Evolutionary conservation across 2,888 invertebrate genomes (phyloP), one percentile per base, ranked within the genome.

Genomic region (Hartigia nigra): DNA sequence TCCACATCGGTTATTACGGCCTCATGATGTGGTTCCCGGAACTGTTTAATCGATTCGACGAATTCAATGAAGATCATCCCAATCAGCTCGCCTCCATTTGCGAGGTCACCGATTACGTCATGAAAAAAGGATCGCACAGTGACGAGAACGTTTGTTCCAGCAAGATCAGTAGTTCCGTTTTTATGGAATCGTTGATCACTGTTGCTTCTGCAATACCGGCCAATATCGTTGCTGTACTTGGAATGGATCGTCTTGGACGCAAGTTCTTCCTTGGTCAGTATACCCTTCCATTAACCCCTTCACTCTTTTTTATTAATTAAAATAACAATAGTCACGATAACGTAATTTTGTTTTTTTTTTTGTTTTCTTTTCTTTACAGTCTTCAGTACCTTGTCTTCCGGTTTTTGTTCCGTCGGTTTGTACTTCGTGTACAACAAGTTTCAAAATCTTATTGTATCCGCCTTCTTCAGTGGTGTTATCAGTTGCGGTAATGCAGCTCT

Each of bases 21-120:
- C 93, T 98, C 78, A 97, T 97, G 97, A 97, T 98, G 97, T 98
- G 98, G 98, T 98, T 98, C 92, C 98, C 98, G 0, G 98, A 98
- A 92, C 94, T 98, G 89, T 98, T 98, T 92, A 97, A 96, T 91
- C 95, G 98, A 75, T 97, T 97, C 91, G 96, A 97, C 92, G 96
- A 96, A 90, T 97, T 94, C 92, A 94, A 95, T 76, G 93, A 94
- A 77, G 92, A 93, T 55, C 94, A 96, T 92, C 95, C 95, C 76
- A 90, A 88, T 69, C 84, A 90, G 75, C 85, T 88, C 69, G 94
- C 92, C 11, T 89, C 91, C n/a, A 96, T 96, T 78, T 97, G 97
- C 89, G 92, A 94, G 81, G 97, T 97, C 79, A 97, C 96, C 23
- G 92, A 95, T 1, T 97, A 95, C 91, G 96, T 97, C 37, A 95